Conservation (phyloP, 2,113 vertebrate genomes). For the Rhynchomys soricoides region DNA sequence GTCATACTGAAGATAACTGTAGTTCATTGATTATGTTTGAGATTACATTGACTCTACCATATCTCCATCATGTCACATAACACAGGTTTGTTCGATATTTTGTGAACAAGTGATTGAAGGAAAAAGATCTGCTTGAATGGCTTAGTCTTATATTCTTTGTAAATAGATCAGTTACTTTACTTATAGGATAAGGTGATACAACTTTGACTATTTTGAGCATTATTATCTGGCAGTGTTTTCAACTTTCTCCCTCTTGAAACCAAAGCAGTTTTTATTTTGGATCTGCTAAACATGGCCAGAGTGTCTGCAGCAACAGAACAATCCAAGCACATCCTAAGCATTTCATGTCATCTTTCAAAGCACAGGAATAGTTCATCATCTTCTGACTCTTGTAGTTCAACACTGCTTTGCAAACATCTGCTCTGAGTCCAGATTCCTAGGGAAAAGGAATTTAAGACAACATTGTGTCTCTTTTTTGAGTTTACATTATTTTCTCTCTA, state of each 20-base stretch:
- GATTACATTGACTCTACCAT: background rate
- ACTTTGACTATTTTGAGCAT: background rate
- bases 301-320: conserved; percentile 43
- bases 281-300: conserved; percentile 46
- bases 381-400: conserved; percentile 59
- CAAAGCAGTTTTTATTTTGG: conserved; percentile 66
- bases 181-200: background rate
- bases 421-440: conserved; percentile 61
- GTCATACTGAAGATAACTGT: background rate
- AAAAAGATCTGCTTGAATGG: background rate
- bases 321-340: conserved; percentile 6
- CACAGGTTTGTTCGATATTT: background rate
- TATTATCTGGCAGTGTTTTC: background rate
- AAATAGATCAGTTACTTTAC: conserved; percentile 6
- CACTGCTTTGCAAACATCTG: conserved; percentile 72
- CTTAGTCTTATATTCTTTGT: background rate
- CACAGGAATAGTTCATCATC: conserved; percentile 70
- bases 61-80: background rate
- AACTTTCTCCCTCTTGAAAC: conserved; percentile 15
- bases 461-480: conserved; percentile 71
- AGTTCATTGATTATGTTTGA: background rate
- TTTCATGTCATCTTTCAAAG: conserved; percentile 47
- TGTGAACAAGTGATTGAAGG: background rate
- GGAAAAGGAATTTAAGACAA: conserved; percentile 65
- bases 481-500: conserved; percentile 68